A percentile compares a stretch with the other conserved stretches of the same genome.
Evolutionary conservation across 2,113 vertebrate genomes (phyloP).

Genomic region (Leuciscus idus): DNA sequence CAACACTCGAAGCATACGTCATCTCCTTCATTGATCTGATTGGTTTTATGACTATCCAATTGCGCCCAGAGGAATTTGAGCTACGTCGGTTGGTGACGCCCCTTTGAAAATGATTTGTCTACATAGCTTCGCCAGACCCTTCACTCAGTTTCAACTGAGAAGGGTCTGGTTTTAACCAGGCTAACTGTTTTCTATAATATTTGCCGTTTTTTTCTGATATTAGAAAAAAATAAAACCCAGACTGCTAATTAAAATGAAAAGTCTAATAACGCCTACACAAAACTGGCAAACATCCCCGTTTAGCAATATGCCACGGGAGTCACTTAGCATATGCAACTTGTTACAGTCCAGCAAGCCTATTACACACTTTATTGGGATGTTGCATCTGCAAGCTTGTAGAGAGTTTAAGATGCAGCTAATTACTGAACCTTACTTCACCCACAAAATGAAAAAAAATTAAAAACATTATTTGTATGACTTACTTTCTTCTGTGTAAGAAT

Average conservation of each 20-base stretch:
- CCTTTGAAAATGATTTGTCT: too few species aligned
- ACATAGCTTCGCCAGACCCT: too few species aligned
- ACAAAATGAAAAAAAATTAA: neutral
- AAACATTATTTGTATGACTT: neutral
- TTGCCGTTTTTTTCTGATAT: neutral
- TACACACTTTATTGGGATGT: constrained; percentile 25
- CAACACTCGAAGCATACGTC: too few species aligned
- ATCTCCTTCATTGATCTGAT: too few species aligned
- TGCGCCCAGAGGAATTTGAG: too few species aligned
- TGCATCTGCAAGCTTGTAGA: neutral
- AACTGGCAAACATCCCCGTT: constrained; percentile 20
- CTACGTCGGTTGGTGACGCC: too few species aligned
- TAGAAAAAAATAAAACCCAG: neutral
- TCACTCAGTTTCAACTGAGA: too few species aligned
- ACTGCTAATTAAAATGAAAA: constrained; percentile 13
- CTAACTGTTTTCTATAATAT: too few species aligned
- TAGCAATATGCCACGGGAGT: constrained; percentile 35
- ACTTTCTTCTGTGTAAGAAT: too few species aligned
- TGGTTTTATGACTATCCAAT: too few species aligned
- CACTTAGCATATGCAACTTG: constrained; percentile 27
- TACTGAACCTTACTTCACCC: neutral
- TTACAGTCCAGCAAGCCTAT: constrained; percentile 33
- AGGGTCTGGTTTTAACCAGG: too few species aligned
- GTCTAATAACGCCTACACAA: constrained; percentile 6
- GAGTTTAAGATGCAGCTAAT: constrained; percentile 5